A percentile compares a stretch with the other conserved stretches of the same genome.
These are phyloP conservation scores for Urocyon cinereoargenteus DNA, from an alignment of 2,797 vertebrate species.

Conservation along the genomic window DNA sequence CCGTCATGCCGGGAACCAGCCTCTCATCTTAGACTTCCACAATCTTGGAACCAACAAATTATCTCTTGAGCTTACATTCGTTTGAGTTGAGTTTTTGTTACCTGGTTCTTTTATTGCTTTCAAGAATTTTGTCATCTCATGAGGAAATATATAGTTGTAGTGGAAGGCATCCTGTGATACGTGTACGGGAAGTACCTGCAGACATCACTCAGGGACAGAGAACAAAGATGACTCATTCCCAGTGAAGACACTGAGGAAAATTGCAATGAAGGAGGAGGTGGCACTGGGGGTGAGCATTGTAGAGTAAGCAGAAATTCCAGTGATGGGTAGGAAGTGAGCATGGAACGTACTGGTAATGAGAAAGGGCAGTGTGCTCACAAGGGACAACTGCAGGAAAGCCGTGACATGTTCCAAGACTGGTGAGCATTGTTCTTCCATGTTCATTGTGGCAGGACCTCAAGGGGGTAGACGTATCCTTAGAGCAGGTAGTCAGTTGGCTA, in stretches of 20 bases:
- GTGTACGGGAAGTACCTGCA: background rate
- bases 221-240: background rate
- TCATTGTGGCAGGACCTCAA: background rate
- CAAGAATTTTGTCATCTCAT: background rate
- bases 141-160: background rate
- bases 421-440: background rate
- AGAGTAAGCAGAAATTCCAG: background rate
- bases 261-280: background rate
- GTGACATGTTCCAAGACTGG: background rate
- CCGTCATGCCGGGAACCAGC: background rate
- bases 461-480: background rate
- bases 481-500: background rate
- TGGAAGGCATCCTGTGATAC: background rate
- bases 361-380: background rate
- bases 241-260: background rate
- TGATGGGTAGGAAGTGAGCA: background rate
- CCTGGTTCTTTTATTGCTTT: background rate
- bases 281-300: background rate
- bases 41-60: background rate
- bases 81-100: constrained; percentile 29
- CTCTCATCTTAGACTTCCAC: background rate
- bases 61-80: background rate
- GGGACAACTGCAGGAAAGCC: accelerated
- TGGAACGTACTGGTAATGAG: background rate
- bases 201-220: background rate